phyloP scores from a whole-genome alignment of 2,113 vertebrate species.

The Hirundichthys speculiger region DNA sequence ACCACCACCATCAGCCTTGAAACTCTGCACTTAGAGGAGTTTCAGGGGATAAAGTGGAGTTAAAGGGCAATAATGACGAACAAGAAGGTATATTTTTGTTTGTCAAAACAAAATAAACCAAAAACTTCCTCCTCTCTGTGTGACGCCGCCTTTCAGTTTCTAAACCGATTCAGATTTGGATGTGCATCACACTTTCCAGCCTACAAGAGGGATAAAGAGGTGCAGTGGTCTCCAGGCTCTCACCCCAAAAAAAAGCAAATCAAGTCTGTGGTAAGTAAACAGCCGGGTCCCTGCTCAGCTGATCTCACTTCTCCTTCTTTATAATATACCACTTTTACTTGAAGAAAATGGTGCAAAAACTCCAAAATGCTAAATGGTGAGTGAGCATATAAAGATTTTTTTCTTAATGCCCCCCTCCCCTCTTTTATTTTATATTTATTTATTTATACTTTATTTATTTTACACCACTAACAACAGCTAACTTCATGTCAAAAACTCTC shows the following conservation, averaged over 20 bases:
- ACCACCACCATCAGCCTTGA: slow-evolving; percentile 5
- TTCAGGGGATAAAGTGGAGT: slow-evolving; percentile 17
- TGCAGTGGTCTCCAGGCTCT: no score
- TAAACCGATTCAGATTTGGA: slow-evolving; percentile 28
- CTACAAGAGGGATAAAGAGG: background rate
- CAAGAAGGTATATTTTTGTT: background rate
- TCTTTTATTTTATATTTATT: no score
- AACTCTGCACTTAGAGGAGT: slow-evolving; percentile 29
- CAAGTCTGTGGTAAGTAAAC: slow-evolving; percentile 4
- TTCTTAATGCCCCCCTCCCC: slow-evolving; percentile 40
- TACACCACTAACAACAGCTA: slow-evolving; percentile 50
- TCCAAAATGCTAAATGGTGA: background rate
- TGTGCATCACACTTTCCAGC: slow-evolving; percentile 14
- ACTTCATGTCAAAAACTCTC: slow-evolving; percentile 33
- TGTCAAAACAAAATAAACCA: background rate
- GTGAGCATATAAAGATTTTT: background rate
- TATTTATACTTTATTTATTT: slow-evolving; percentile 21
- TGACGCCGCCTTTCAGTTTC: slow-evolving; percentile 7
- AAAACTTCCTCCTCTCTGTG: background rate
- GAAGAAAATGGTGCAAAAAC: slow-evolving; percentile 19
- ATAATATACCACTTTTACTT: background rate
- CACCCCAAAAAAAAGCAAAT: background rate
- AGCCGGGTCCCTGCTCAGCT: background rate
- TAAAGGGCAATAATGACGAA: slow-evolving; percentile 24
- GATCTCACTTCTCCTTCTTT: slow-evolving; percentile 6